Evolutionary conservation across 2,888 invertebrate species (phyloP).

Genomic region (Melanotus villosus): DNA sequence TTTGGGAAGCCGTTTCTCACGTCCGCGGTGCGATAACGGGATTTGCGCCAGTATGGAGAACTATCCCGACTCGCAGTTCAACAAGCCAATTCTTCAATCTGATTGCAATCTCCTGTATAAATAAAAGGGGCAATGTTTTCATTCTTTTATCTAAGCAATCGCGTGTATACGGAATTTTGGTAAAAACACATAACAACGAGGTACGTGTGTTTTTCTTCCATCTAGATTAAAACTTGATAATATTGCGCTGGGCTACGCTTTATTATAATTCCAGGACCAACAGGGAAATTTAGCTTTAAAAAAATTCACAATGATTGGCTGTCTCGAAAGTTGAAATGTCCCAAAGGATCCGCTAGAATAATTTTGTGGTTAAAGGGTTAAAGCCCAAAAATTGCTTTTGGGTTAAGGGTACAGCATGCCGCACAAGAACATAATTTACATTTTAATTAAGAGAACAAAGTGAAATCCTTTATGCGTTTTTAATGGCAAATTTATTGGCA

Average conservation of each 20-base stretch:
- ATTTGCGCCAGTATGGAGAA: slow-evolving; percentile 46
- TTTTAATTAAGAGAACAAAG: slow-evolving; percentile 16
- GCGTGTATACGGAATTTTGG: not conserved
- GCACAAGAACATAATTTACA: slow-evolving; percentile 16
- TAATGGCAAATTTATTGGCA: not conserved
- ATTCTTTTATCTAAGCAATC: slow-evolving; percentile 5
- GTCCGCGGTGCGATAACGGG: slow-evolving; percentile 47
- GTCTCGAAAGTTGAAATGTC: slow-evolving; percentile 7
- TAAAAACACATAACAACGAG: not conserved
- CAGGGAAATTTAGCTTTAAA: slow-evolving; percentile 11
- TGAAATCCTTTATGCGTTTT: slow-evolving; percentile 6
- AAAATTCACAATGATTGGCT: slow-evolving; percentile 9
- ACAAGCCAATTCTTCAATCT: slow-evolving; percentile 48
- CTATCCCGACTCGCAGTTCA: slow-evolving; percentile 48
- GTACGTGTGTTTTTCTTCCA: not conserved
- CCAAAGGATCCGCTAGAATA: slow-evolving; percentile 10
- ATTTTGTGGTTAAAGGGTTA: slow-evolving; percentile 17
- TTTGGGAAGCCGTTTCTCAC: slow-evolving; percentile 45
- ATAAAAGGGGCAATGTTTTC: slow-evolving; percentile 21
- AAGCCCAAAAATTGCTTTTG: slow-evolving; percentile 12
- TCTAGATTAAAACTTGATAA: slow-evolving; percentile 8
- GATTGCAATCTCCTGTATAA: slow-evolving; percentile 41
- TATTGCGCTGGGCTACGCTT: not conserved
- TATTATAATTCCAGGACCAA: not conserved
- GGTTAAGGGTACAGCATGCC: not conserved